phyloP scores from a whole-genome alignment of 2,888 invertebrate species.

The Eumerus sabulonum region DNA sequence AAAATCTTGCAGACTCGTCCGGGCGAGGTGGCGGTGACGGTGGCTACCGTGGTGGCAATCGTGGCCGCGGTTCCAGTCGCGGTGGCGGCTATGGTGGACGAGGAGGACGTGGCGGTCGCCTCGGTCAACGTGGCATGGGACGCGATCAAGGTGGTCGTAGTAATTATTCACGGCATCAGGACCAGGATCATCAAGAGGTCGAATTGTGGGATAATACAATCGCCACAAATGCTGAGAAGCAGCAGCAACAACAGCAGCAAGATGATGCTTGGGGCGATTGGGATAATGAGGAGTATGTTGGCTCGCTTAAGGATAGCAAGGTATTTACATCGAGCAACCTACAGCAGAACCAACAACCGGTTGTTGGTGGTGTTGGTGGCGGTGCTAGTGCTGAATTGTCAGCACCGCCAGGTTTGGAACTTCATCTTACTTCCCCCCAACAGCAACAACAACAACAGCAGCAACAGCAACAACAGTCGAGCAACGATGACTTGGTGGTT shows the following conservation, averaged over 20 bases:
- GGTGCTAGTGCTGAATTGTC: slow-evolving; percentile 74
- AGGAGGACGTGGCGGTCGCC: slow-evolving; percentile 79
- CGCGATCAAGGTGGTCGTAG: slow-evolving; percentile 73
- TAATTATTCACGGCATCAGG: slow-evolving; percentile 73
- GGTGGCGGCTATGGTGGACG: slow-evolving; percentile 79
- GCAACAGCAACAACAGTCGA: slow-evolving; percentile 71
- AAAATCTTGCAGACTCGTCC: slow-evolving; percentile 78
- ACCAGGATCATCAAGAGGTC: slow-evolving; percentile 79
- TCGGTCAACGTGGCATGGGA: slow-evolving; percentile 71
- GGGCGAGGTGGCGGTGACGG: slow-evolving; percentile 78
- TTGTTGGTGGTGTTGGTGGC: slow-evolving; percentile 71
- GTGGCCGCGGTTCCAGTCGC: slow-evolving; percentile 79
- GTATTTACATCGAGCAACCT: slow-evolving; percentile 89
- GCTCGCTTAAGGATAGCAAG: slow-evolving; percentile 95
- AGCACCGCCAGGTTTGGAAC: slow-evolving; percentile 79
- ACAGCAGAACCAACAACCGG: slow-evolving; percentile 75
- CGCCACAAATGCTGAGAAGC: slow-evolving; percentile 78
- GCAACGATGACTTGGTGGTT: slow-evolving; percentile 72
- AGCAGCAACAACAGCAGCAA: slow-evolving; percentile 73
- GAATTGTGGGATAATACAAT: slow-evolving; percentile 82
- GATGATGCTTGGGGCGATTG: slow-evolving; percentile 84
- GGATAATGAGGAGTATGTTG: slow-evolving; percentile 97
- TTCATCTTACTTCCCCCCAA: slow-evolving; percentile 74
- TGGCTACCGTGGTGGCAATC: slow-evolving; percentile 78
- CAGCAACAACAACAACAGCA: slow-evolving; percentile 57